Evolutionary conservation across 2,797 vertebrate species (phyloP).

Genomic region (Sciurus carolinensis): DNA sequence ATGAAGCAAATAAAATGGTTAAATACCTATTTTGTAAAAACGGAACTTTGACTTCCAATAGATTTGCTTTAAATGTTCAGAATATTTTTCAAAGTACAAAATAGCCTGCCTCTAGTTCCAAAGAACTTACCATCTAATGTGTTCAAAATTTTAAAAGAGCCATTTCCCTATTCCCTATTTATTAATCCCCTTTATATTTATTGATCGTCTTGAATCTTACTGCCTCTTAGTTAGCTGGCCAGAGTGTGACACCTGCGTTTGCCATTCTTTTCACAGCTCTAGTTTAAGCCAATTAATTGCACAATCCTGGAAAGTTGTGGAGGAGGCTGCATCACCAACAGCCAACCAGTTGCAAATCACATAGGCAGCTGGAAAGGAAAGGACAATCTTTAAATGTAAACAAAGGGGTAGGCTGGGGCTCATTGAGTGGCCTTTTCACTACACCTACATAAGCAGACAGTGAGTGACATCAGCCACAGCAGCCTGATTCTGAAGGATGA

Average conservation of each 20-base stretch:
- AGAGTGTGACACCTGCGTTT: background rate
- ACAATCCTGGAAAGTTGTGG: background rate
- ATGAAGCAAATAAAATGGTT: conserved; percentile 38
- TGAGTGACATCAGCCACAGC: conserved; percentile 55
- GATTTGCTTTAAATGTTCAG: conserved; percentile 51
- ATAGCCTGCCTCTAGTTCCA: background rate
- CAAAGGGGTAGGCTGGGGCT: conserved; percentile 55
- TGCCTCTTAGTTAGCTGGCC: background rate
- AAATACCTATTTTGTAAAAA: conserved; percentile 20
- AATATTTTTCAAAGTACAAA: conserved; percentile 60
- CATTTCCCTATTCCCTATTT: background rate
- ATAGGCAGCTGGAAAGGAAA: conserved; percentile 1
- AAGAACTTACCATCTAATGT: background rate
- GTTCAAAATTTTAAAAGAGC: background rate
- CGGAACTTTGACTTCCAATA: conserved; percentile 12
- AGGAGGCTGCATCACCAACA: background rate
- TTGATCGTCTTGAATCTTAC: background rate
- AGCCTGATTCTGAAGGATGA: conserved; percentile 52
- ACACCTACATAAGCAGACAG: conserved; percentile 70
- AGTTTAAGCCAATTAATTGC: conserved; percentile 45
- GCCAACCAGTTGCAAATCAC: background rate
- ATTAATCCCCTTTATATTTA: background rate
- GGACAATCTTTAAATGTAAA: conserved; percentile 65
- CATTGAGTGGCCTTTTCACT: background rate
- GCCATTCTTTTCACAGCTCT: background rate